A percentile compares a stretch with the other conserved stretches of the same genome.
Conservation (phyloP, 2,888 invertebrate genomes). For the Trachelus stipa region DNA sequence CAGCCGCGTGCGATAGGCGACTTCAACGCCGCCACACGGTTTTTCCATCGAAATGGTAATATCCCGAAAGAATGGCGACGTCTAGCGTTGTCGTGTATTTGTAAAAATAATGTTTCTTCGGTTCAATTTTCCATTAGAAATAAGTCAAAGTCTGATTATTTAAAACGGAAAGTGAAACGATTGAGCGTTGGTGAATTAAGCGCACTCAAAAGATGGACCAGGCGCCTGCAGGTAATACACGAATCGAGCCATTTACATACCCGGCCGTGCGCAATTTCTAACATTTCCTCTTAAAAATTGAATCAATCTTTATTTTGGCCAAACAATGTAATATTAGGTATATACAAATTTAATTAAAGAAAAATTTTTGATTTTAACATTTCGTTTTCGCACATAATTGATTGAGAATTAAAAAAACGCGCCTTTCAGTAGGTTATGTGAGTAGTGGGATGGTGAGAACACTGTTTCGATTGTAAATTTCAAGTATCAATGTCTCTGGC, state of each 20-base stretch:
- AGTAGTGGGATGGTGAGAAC: too few relatives aligned
- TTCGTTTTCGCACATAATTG: background rate
- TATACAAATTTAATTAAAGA: too few relatives aligned
- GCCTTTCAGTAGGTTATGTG: too few relatives aligned
- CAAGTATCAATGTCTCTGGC: too few relatives aligned
- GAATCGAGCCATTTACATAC: constrained; percentile 14
- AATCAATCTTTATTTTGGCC: background rate
- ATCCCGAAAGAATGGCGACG: constrained; percentile 38
- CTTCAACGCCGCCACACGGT: too few relatives aligned
- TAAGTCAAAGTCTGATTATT: constrained; percentile 28
- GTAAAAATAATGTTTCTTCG: constrained; percentile 41
- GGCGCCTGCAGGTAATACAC: constrained; percentile 58
- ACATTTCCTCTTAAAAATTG: background rate
- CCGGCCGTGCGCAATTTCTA: constrained; percentile 36
- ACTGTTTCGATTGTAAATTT: too few relatives aligned
- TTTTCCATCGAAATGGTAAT: too few relatives aligned
- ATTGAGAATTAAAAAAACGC: too few relatives aligned
- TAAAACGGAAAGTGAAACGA: constrained; percentile 26
- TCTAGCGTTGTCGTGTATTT: constrained; percentile 48
- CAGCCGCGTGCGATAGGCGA: too few relatives aligned
- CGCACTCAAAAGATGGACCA: constrained; percentile 53
- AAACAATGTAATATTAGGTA: background rate
- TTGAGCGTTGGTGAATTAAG: constrained; percentile 17
- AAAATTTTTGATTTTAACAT: background rate
- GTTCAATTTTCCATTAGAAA: constrained; percentile 21